Base-by-base conservation (phyloP, 2,113 vertebrate genomes). In the Pedetes capensis region DNA sequence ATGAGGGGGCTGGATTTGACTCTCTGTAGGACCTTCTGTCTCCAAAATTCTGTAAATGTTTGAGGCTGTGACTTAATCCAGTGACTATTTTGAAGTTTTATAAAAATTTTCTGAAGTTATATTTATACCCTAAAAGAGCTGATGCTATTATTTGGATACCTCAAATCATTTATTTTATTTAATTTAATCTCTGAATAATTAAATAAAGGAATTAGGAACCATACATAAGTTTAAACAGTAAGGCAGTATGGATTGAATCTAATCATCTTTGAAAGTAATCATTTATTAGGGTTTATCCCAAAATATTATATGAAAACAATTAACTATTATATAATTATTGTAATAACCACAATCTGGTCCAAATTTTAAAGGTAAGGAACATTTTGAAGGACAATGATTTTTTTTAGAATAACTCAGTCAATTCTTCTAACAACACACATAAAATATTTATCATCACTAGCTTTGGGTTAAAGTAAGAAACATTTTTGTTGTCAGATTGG, bases 151-250 rank as follows among this genome's bases (percentile, higher is more conserved):
- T 82, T 86, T 16, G 42, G 16, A 25, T 59, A 47, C 51, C 84
- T 96, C 0, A 71, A 68, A 78, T 92, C 17, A 78, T 82, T 95
- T 37, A 22, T 3, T 88, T 84, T 53, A 85, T 55, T 93, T 87
- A 69, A 68, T 93, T 91, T 72, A 68, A 75, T 76, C 49, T 55
- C 37, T 78, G 17, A 32, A 25, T 80, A 80, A 94, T 81, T n/a
- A 81, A 93, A 93, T 42, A 78, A 69, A 85, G n/a, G 12, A 86
- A 55, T 80, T 72, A 86, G 57, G 93, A 94, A 89, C 39, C 17
- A 51, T n/a, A 63, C 29, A 88, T 79, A 25, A 89, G 63, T 82
- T 74, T 86, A 57, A 86, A 27, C 23, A 89, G 13, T 51, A 85
- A 85, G 51, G 17, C 25, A 76, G 4, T 74, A 39, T 37, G 37